Conservation (phyloP, 2,888 invertebrate species). For the Scaptomyza polygonia region DNA sequence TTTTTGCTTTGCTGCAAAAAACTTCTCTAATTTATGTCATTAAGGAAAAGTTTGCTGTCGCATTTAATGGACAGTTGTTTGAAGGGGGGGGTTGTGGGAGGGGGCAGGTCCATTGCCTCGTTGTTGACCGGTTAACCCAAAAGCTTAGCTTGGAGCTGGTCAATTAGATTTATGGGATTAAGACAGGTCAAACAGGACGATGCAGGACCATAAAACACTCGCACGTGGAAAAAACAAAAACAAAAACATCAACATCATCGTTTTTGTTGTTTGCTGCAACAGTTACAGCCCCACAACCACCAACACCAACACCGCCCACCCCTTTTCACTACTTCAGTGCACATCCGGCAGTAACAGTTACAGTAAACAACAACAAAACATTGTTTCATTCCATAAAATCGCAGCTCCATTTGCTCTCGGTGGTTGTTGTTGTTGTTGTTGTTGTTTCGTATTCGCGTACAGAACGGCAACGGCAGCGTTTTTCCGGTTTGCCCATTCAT, state of each 20-base stretch:
- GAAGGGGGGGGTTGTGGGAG: background rate
- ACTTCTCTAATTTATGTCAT: conserved; percentile 68
- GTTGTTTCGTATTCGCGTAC: conserved; percentile 40
- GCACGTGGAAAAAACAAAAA: conserved; percentile 45
- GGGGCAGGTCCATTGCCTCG: conserved; percentile 6
- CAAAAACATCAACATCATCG: conserved; percentile 26
- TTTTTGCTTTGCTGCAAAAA: conserved; percentile 14
- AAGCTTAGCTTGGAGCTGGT: conserved; percentile 48
- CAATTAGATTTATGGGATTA: conserved; percentile 74
- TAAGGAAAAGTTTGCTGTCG: conserved; percentile 59
- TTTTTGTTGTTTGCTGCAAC: conserved; percentile 52
- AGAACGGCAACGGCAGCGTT: conserved; percentile 53
- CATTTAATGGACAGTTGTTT: conserved; percentile 52
- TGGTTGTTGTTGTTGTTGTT: too few relatives aligned
- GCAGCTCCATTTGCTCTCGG: conserved; percentile 53
- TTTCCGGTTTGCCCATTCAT: conserved; percentile 63
- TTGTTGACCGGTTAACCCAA: conserved; percentile 68
- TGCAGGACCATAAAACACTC: conserved; percentile 54
- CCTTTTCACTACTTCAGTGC: conserved; percentile 44
- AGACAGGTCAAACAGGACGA: conserved; percentile 44
- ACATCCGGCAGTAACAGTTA: conserved; percentile 62
- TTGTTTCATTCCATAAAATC: conserved; percentile 69
- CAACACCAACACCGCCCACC: background rate
- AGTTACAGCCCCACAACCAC: conserved; percentile 7
- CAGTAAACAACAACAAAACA: conserved; percentile 57